A percentile compares a stretch with the other conserved stretches of the same genome.
Conservation (phyloP, 1,140 invertebrate genomes). For the Pseudoatta argentina region DNA sequence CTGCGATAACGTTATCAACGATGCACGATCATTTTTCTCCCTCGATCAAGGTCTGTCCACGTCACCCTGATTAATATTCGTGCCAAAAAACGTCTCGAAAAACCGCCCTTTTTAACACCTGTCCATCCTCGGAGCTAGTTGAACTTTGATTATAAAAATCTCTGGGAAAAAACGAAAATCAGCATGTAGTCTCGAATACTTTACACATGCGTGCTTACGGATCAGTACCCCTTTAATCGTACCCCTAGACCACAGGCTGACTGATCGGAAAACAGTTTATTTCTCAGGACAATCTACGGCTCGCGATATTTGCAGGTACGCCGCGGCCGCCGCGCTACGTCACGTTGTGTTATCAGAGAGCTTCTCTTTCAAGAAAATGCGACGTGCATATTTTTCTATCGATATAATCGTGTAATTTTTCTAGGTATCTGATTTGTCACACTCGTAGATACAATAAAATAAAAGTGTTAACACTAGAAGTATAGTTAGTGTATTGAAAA, state of each 20-base stretch:
- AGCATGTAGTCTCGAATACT: constrained; percentile 85
- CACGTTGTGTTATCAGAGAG: neutral
- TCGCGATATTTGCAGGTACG: neutral
- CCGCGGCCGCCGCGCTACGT: neutral
- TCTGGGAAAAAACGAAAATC: constrained; percentile 84
- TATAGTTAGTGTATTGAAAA: too few species aligned
- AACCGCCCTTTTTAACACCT: constrained; percentile 3
- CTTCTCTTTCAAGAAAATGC: neutral
- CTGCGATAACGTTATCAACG: constrained; percentile 73
- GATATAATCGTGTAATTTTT: constrained; percentile 8
- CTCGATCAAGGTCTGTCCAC: constrained; percentile 73
- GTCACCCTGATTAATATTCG: constrained; percentile 79
- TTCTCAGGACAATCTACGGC: constrained; percentile 74
- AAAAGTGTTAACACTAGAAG: neutral
- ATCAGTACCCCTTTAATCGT: constrained; percentile 70
- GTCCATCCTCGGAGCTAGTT: neutral
- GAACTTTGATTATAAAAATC: constrained; percentile 83
- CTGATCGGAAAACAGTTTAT: constrained; percentile 79
- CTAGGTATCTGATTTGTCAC: neutral
- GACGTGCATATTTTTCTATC: neutral
- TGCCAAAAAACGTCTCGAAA: constrained; percentile 63
- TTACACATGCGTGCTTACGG: constrained; percentile 24
- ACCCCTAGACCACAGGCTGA: constrained; percentile 85
- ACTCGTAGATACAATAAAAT: neutral
- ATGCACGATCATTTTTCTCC: constrained; percentile 70